Conservation (phyloP, 1,140 invertebrate species). For the Muscidifurax raptorellus region DNA sequence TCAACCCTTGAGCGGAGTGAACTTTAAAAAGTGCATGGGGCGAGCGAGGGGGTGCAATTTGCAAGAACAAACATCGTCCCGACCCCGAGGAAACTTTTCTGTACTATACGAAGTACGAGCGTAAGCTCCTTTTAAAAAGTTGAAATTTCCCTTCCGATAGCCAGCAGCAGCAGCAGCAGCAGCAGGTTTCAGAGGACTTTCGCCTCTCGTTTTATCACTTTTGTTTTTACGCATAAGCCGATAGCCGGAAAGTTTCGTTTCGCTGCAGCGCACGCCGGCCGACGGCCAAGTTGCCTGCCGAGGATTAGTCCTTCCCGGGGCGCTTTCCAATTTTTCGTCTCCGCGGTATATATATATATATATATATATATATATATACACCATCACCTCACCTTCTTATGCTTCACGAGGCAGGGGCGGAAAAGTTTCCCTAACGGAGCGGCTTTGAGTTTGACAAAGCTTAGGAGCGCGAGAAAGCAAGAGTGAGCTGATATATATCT, state of each 20-base stretch:
- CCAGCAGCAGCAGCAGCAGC: no score
- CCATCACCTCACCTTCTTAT: not conserved
- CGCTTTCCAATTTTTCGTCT: slow-evolving; percentile 28
- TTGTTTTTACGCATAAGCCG: slow-evolving; percentile 23
- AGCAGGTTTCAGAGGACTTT: not conserved
- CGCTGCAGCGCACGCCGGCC: not conserved
- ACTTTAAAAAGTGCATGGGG: not conserved
- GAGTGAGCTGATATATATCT: no score
- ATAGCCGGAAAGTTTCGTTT: slow-evolving; percentile 32
- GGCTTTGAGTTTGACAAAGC: slow-evolving; percentile 28
- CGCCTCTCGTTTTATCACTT: slow-evolving; percentile 28
- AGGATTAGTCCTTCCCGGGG: slow-evolving; percentile 38
- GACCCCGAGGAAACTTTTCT: not conserved
- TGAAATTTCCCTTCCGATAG: not conserved
- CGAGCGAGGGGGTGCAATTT: not conserved
- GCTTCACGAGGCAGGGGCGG: no score
- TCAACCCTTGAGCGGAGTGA: not conserved
- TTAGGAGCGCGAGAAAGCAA: not conserved
- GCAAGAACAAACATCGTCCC: not conserved
- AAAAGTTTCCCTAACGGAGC: slow-evolving; percentile 10
- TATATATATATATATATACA: no score
- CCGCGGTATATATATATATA: not conserved
- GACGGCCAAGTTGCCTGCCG: not conserved
- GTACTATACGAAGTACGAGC: not conserved
- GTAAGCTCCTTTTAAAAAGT: slow-evolving; percentile 14